phyloP scores from a whole-genome alignment of 1,140 invertebrate genomes.

The Habropoda laboriosa region DNA sequence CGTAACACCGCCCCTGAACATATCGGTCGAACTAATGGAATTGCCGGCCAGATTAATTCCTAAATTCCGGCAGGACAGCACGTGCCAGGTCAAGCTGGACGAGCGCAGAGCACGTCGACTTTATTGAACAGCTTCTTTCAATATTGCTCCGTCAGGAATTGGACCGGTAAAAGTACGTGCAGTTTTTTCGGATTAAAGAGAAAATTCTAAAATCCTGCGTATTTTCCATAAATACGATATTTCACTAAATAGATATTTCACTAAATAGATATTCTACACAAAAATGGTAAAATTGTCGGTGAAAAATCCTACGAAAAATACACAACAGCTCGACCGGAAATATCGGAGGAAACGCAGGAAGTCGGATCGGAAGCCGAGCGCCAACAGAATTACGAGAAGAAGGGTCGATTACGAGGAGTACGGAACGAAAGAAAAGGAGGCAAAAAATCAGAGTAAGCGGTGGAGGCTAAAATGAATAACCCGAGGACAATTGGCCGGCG shows the following conservation, averaged over 20 bases:
- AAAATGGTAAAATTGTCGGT: no score
- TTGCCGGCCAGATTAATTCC: conserved; percentile 37
- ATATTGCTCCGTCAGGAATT: background rate
- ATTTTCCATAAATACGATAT: no score
- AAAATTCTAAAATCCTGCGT: no score
- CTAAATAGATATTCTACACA: no score
- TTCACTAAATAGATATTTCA: no score
- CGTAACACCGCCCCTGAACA: background rate
- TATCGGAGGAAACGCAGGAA: no score
- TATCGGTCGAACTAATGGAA: conserved; percentile 26
- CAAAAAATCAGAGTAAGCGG: background rate
- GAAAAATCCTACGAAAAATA: no score
- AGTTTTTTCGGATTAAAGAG: no score
- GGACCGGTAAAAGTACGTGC: background rate
- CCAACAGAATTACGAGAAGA: background rate
- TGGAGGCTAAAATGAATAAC: conserved; percentile 54
- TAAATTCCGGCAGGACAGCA: background rate
- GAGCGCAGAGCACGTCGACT: background rate
- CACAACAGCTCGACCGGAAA: no score
- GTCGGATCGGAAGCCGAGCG: background rate
- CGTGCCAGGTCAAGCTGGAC: background rate
- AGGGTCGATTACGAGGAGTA: conserved; percentile 11
- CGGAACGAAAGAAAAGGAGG: background rate
- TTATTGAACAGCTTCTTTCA: background rate
- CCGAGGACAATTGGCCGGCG: conserved; percentile 51